A percentile compares a stretch with the other conserved stretches of the same genome.
Evolutionary conservation across 2,113 vertebrate species (phyloP).

Genomic region (Nanorana parkeri): DNA sequence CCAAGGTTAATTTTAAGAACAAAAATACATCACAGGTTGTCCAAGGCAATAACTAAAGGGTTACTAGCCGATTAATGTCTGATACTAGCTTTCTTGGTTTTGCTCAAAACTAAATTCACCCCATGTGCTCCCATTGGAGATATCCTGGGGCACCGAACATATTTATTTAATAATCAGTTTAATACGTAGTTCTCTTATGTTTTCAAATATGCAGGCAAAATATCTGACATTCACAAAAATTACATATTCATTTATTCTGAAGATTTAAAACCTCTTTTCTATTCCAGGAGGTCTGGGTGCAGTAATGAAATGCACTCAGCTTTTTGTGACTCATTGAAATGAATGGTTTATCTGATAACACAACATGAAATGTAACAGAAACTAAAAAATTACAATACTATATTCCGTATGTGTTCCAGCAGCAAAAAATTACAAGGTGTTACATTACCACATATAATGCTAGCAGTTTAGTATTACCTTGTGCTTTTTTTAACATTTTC

Average conservation of each 20-base stretch:
- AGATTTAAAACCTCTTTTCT: conserved; percentile 31
- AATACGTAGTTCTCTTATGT: conserved; percentile 33
- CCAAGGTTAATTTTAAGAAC: too few species aligned
- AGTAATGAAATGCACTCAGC: conserved; percentile 53
- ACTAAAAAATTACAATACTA: background rate
- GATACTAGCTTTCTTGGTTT: conserved; percentile 24
- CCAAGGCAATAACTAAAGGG: background rate
- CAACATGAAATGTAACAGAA: conserved; percentile 41
- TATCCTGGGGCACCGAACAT: conserved; percentile 41
- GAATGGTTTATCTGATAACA: conserved; percentile 51
- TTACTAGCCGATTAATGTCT: conserved; percentile 26
- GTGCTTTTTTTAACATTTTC: too few species aligned
- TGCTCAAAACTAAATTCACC: conserved; percentile 46
- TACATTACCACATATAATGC: background rate
- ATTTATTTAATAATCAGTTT: conserved; percentile 55
- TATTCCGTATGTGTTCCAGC: conserved; percentile 5
- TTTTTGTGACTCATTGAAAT: conserved; percentile 48
- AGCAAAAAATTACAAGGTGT: background rate
- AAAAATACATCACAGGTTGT: too few species aligned
- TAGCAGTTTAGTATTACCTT: too few species aligned
- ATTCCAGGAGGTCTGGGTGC: conserved; percentile 34
- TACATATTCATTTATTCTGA: conserved; percentile 53
- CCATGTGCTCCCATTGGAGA: conserved; percentile 46
- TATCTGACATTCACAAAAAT: conserved; percentile 50
- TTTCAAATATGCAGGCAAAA: conserved; percentile 46